Base-by-base conservation (phyloP, 1,140 invertebrate genomes). In the Microplitis mediator region DNA sequence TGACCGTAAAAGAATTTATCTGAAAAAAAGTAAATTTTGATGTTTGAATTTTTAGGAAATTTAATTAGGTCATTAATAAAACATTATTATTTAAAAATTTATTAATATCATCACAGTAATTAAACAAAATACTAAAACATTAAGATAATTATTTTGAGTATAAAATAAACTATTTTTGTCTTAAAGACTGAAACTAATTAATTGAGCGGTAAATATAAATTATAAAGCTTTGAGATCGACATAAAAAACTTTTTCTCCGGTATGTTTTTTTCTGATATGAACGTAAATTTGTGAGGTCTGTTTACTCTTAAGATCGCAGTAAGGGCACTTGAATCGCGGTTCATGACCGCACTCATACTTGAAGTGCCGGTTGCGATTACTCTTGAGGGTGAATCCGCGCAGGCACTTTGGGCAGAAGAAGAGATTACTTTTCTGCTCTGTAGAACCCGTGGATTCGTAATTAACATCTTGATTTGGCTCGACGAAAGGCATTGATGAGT, bases 341-440 rank as follows among this genome's bases (percentile, higher is more conserved):
- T 93, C 91, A 83, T 93, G 92, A 75, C 92, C 93, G 82, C 93
- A 94, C 83, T 94, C 93, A 91, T 92, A 94, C 83, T 93, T 94
- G 87, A 93, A 92, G 79, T 94, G 93, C 79, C 94, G 94, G 56
- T 93, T 89, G 77, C 94, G 87, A 74, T 93, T 94, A 52, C 92
- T 93, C 84, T 94, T 94, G 52, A 93, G 86, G 79, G 94, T 94
- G 84, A 94, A 94, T 51, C 92, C 89, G 69, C 92, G 89, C 63
- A 92, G 91, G 85, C 93, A 94, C 80, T 92, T 92, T 52, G 91
- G 88, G 84, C 91, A 93, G 75, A 91, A 90, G 78, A 91, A 77
- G 5, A 78, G 75, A 11, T 23, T 39, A 45, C 76, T 78, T 45
- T 45, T 45, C 0, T 6, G 39, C 0, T 11, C 5, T 23, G 23